Base-by-base conservation (phyloP, 2,797 vertebrate genomes). In the Brachyrhaphis roseni region DNA sequence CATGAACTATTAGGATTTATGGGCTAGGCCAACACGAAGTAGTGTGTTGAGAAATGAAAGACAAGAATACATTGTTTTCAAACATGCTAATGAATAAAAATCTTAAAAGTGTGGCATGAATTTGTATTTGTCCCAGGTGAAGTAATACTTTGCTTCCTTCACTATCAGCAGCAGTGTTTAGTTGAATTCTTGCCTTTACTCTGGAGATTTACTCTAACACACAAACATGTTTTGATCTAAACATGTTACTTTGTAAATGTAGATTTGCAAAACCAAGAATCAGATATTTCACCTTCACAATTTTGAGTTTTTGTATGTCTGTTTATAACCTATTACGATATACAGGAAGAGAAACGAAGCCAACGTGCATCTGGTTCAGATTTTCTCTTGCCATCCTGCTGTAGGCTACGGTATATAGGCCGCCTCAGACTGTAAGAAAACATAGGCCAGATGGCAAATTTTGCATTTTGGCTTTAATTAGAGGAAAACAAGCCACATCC, bases 401-500 rank as follows among this genome's bases (percentile, higher is more conserved):
- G 82, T 76, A 90, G 85, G 88, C 88, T 82, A 82, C 79, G 80
- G 79, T 64, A 74, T 82, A 86, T 88, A 78, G 82, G 78, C 82
- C 80, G 76, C 78, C 82, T 79, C 82, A 68, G 80, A 79, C 79
- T 86, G 62, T 80, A 49, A 91, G 85, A 84, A 77, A 89, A 86
- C 88, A 83, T 64, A 84, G 82, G 86, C 87, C 87, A 88, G 86
- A 90, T 92, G 91, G 90, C 80, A 83, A 84, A 85, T 89, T 92
- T 92, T 77, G 73, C 86, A 88, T 92, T 90, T 93, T 86, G 81
- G 86, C 80, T 91, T 88, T 90, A 87, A 89, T 90, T 84, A 85
- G 89, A 88, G 36, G 74, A 78, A 84, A 86, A 86, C 71, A 71
- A 66, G 79, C 73, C 80, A 76, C 87, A 80, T 79, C 79, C 78